Evolutionary conservation across 2,113 vertebrate genomes (phyloP), one percentile per base, ranked within the genome.

Genomic region (Callospermophilus lateralis): DNA sequence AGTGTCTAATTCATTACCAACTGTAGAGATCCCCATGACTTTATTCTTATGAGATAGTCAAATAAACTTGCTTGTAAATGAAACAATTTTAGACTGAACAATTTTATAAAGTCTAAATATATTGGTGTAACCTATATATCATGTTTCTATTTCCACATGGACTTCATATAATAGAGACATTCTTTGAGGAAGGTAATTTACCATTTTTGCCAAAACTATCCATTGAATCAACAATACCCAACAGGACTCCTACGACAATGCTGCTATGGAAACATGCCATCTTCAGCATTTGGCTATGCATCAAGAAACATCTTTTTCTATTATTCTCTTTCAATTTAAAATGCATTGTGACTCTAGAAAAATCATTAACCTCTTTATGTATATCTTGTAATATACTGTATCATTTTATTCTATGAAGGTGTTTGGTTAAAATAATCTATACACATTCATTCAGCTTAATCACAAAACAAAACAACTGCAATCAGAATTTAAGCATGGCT

Each of bases 301-400:
- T 72, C 51, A 90, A 76, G 37, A 86, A 74, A 32, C 12, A 70
- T 83, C 73, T 78, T 93, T 8, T 86, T 80, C 55, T 53, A 79
- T 68, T 84, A 89, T 78, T 89, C 15, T 95, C 7, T 58, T 92
- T 93, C 3, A n/a, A 32, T 84, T 90, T 93, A 30, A 90, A 87
- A 76, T 42, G 24, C 3, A 91, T 11, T 79, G 22, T 87, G 37
- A 93, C 26, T 37, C 78, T 95, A 88, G 79, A 51, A 4, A 85
- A 90, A 9, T 74, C 39, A 84, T 93, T 95, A 79, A 84, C 17
- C 19, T 87, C 30, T 74, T 65, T 88, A 68, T 55, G 48, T 83
- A 19, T 72, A 8, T 92, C 28, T 84, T 90, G 7, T 65, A 63
- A 78, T 48, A 84, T 55, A 78, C 6, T 58, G 30, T 32, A 68